Conservation (phyloP, 2,888 invertebrate genomes). For the Netelia inedita region DNA sequence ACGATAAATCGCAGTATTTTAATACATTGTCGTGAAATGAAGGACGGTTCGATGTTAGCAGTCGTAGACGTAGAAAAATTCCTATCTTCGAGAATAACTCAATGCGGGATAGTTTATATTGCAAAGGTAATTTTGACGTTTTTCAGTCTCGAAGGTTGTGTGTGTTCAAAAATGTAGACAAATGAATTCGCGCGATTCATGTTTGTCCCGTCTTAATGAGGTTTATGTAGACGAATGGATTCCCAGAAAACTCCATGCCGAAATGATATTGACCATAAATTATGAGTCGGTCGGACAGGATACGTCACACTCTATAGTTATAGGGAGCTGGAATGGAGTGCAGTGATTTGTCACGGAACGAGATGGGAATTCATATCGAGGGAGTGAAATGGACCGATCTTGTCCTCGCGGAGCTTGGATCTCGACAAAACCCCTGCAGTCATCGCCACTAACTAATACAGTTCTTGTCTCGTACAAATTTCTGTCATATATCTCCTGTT, state of each 20-base stretch:
- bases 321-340: constrained; percentile 62
- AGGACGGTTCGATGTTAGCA: too few relatives aligned
- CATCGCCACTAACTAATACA: neutral
- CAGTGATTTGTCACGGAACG: constrained; percentile 79
- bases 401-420: constrained; percentile 14
- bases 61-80: neutral
- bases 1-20: too few relatives aligned
- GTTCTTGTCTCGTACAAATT: neutral
- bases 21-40: too few relatives aligned
- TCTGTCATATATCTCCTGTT: neutral
- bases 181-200: neutral
- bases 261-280: constrained; percentile 67
- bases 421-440: neutral
- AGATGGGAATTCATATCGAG: constrained; percentile 61
- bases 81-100: neutral
- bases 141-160: neutral
- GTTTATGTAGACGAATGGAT: constrained; percentile 34
- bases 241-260: neutral
- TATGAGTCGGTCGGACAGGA: constrained; percentile 73
- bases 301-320: constrained; percentile 29
- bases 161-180: neutral
- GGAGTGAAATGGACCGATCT: constrained; percentile 40
- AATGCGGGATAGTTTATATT: neutral
- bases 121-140: neutral
- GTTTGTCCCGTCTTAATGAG: neutral